Conservation (phyloP, 2,797 vertebrate species). For the Fistularia commersonii region DNA sequence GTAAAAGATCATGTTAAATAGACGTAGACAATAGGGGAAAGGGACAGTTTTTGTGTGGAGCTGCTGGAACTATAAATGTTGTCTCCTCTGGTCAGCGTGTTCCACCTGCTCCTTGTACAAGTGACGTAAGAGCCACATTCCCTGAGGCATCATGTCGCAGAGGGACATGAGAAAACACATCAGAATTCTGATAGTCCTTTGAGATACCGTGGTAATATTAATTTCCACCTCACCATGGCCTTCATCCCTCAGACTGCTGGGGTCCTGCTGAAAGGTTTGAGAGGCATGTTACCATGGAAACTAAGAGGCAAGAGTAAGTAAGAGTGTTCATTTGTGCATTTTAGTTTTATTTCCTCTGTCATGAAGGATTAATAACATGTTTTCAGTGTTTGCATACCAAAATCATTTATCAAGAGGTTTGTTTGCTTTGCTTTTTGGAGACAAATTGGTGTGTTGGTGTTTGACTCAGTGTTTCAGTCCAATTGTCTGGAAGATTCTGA, state of each 20-base stretch:
- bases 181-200: slow-evolving; percentile 9
- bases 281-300: slow-evolving; percentile 51
- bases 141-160: background rate
- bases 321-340: slow-evolving; percentile 5
- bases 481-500: too few relatives aligned
- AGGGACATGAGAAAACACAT: slow-evolving; percentile 4
- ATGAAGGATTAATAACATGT: background rate
- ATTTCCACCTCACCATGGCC: slow-evolving; percentile 48
- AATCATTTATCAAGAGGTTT: slow-evolving; percentile 1
- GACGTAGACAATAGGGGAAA: too few relatives aligned
- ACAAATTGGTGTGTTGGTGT: background rate
- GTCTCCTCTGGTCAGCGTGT: background rate
- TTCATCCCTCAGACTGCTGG: slow-evolving; percentile 61
- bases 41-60: too few relatives aligned
- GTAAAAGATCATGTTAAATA: too few relatives aligned
- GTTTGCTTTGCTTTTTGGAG: background rate
- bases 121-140: background rate
- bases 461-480: background rate
- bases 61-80: too few relatives aligned
- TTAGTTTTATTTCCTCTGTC: background rate
- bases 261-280: slow-evolving; percentile 51
- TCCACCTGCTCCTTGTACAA: slow-evolving; percentile 19
- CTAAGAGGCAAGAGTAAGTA: slow-evolving; percentile 47
- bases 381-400: slow-evolving; percentile 1
- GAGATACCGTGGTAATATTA: slow-evolving; percentile 18